Conservation (phyloP, 2,888 invertebrate species). For the Synanthedon tipuliformis region DNA sequence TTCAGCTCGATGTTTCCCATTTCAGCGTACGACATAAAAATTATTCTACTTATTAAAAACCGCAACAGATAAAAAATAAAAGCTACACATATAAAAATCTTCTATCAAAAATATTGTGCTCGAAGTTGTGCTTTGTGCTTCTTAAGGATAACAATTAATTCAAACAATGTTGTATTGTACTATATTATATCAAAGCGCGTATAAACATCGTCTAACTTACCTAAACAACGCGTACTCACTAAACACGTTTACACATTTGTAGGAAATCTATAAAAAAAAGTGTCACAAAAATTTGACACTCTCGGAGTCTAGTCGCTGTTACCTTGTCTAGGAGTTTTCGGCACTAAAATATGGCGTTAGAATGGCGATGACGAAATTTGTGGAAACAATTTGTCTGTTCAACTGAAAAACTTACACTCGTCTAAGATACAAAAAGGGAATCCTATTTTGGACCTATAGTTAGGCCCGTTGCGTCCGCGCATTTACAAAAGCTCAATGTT, state of each 20-base stretch:
- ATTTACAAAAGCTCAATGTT: too few species aligned
- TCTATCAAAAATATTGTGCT: not conserved
- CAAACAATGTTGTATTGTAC: not conserved
- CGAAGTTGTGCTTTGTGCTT: not conserved
- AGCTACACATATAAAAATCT: not conserved
- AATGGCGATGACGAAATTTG: not conserved
- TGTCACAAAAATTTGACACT: slow-evolving; percentile 50
- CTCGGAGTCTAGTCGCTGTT: slow-evolving; percentile 14
- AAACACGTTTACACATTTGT: not conserved
- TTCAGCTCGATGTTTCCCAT: too few species aligned
- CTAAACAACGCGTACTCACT: too few species aligned
- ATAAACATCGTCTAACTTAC: not conserved
- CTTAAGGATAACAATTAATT: not conserved
- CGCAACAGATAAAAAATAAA: too few species aligned
- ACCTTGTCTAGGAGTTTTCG: not conserved
- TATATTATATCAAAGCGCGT: not conserved
- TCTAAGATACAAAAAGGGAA: too few species aligned
- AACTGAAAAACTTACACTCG: too few species aligned
- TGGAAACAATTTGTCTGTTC: too few species aligned
- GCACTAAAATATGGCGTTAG: not conserved
- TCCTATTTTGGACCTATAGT: too few species aligned
- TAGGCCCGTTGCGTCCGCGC: too few species aligned
- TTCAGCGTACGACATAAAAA: too few species aligned
- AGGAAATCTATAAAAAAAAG: slow-evolving; percentile 15
- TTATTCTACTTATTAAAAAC: too few species aligned